A percentile compares a stretch with the other conserved stretches of the same genome.
Conservation (phyloP, 2,113 vertebrate species). For the Passer domesticus region DNA sequence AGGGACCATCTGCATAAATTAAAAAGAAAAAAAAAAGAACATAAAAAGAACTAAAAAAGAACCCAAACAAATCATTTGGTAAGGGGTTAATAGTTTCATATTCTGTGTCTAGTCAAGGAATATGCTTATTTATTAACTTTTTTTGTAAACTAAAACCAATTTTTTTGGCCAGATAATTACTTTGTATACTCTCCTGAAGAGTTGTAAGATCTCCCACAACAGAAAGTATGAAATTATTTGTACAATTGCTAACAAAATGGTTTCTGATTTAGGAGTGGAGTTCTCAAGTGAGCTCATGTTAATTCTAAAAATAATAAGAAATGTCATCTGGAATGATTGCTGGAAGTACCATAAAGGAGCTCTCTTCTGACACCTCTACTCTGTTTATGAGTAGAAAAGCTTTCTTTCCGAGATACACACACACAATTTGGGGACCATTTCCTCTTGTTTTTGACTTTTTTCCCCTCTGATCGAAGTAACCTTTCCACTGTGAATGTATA, state of each 20-base stretch:
- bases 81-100: background rate
- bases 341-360: background rate
- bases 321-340: background rate
- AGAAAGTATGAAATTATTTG: background rate
- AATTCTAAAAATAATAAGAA: background rate
- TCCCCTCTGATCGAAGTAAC: background rate
- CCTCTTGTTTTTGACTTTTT: background rate
- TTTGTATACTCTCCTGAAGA: background rate
- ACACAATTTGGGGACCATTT: background rate
- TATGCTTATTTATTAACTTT: background rate
- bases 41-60: background rate
- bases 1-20: background rate
- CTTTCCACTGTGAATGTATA: constrained; percentile 1
- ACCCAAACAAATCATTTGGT: background rate
- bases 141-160: background rate
- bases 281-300: background rate
- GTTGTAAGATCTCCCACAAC: background rate
- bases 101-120: background rate
- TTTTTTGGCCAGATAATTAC: background rate
- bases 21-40: background rate
- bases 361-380: background rate
- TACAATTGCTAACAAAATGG: background rate
- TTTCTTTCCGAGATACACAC: background rate
- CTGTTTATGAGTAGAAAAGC: background rate
- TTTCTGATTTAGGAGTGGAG: background rate